Percentiles rank a stretch among this genome's conserved stretches.
These are phyloP conservation scores for Thalassarche chlororhynchos DNA, from an alignment of 2,113 vertebrate species.

Conservation along the genomic window DNA sequence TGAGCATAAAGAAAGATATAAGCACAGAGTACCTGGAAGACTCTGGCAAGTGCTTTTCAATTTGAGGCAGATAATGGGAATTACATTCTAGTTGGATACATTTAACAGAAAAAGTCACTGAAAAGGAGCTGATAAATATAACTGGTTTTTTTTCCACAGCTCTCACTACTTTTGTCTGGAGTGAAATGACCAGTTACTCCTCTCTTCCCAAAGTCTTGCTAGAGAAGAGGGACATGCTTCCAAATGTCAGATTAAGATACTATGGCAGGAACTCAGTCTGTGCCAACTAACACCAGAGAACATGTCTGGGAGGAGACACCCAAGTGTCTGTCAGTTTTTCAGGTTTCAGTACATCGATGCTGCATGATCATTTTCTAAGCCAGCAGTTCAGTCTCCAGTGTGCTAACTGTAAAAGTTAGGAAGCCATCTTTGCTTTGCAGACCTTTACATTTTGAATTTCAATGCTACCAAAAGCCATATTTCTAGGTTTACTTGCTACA, in stretches of 20 bases:
- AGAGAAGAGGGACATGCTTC: background rate
- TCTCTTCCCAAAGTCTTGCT: background rate
- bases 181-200: background rate
- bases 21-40: background rate
- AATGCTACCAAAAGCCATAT: background rate
- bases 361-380: background rate
- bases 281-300: rapidly evolving
- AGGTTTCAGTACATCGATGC: background rate
- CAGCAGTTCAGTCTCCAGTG: background rate
- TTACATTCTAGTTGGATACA: background rate
- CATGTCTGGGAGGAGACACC: background rate
- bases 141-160: background rate
- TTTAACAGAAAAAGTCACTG: background rate
- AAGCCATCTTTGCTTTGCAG: background rate
- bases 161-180: background rate
- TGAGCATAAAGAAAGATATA: background rate
- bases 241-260: background rate
- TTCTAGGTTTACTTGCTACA: background rate
- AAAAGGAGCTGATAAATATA: background rate
- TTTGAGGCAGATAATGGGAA: background rate
- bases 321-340: background rate
- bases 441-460: background rate
- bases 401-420: background rate
- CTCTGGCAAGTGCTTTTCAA: background rate
- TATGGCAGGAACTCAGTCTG: background rate